phyloP scores from a whole-genome alignment of 2,888 invertebrate genomes.

The Doris montereyensis region DNA sequence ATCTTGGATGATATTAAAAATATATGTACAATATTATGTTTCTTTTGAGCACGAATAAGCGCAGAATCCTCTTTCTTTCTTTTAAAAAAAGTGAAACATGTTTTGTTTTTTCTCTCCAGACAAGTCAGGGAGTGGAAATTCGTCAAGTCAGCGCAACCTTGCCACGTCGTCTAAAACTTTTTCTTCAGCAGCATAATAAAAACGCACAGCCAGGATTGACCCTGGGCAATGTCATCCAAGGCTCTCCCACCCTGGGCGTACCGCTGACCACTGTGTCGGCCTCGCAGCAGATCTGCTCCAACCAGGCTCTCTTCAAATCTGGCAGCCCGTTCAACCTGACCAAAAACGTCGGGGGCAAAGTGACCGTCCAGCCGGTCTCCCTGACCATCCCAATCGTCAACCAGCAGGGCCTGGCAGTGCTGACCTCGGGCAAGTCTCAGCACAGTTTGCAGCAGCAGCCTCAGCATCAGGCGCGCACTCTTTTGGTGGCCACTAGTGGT shows the following conservation, averaged over 20 bases:
- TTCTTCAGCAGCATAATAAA: constrained; percentile 36
- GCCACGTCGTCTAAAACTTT: constrained; percentile 20
- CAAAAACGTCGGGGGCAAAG: constrained; percentile 52
- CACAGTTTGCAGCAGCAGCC: constrained; percentile 43
- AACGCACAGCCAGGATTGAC: constrained; percentile 22
- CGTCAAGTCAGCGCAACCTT: constrained; percentile 27
- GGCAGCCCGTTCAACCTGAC: constrained; percentile 51
- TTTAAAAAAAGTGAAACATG: too few species aligned
- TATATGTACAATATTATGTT: too few species aligned
- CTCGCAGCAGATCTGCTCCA: constrained; percentile 48
- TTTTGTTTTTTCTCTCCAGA: constrained; percentile 21
- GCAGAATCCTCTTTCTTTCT: too few species aligned
- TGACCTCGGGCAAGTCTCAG: constrained; percentile 27
- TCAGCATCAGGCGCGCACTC: constrained; percentile 38
- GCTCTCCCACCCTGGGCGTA: constrained; percentile 22
- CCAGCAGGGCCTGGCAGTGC: constrained; percentile 48
- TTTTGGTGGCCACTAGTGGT: constrained; percentile 54
- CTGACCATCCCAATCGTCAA: constrained; percentile 57
- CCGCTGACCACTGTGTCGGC: constrained; percentile 32
- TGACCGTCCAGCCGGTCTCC: constrained; percentile 61
- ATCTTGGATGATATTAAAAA: too few species aligned
- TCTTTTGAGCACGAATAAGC: too few species aligned
- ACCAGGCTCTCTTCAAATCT: constrained; percentile 55
- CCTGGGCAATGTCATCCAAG: constrained; percentile 16
- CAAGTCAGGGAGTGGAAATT: constrained; percentile 23